phyloP scores from a whole-genome alignment of 1,140 invertebrate species.

The Eumeta japonica region DNA sequence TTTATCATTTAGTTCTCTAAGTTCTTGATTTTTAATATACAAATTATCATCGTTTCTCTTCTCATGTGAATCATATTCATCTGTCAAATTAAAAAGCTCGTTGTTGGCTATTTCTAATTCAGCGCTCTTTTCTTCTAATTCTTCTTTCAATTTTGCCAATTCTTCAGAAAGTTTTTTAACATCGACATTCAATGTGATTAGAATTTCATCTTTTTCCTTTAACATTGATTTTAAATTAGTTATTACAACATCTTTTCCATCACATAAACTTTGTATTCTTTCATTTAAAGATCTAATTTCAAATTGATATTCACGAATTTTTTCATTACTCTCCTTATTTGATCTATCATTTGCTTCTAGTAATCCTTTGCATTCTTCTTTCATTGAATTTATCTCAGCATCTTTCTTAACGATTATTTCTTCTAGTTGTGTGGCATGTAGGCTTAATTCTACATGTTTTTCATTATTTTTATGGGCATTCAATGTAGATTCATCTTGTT shows the following conservation, averaged over 20 bases:
- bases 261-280: background rate
- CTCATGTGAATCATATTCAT: constrained; percentile 24
- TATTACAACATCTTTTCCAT: constrained; percentile 12
- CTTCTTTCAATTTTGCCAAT: constrained; percentile 19
- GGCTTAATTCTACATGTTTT: no score
- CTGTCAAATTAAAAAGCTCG: constrained; percentile 24
- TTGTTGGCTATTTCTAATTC: constrained; percentile 34
- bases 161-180: constrained; percentile 24
- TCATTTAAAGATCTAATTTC: background rate
- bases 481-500: no score
- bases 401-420: no score
- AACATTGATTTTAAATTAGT: constrained; percentile 22
- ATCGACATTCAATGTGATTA: constrained; percentile 25
- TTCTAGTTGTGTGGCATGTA: no score
- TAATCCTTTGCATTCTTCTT: no score
- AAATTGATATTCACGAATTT: background rate
- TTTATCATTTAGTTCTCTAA: constrained; percentile 21
- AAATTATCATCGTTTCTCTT: constrained; percentile 22
- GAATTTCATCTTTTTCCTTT: constrained; percentile 25
- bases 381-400: no score
- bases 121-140: constrained; percentile 24
- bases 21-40: constrained; percentile 26
- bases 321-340: background rate
- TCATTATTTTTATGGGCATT: no score
- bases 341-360: background rate